These are phyloP conservation scores for Drosophila yooni DNA, from an alignment of 2,888 invertebrate genomes.

Conservation along the genomic window DNA sequence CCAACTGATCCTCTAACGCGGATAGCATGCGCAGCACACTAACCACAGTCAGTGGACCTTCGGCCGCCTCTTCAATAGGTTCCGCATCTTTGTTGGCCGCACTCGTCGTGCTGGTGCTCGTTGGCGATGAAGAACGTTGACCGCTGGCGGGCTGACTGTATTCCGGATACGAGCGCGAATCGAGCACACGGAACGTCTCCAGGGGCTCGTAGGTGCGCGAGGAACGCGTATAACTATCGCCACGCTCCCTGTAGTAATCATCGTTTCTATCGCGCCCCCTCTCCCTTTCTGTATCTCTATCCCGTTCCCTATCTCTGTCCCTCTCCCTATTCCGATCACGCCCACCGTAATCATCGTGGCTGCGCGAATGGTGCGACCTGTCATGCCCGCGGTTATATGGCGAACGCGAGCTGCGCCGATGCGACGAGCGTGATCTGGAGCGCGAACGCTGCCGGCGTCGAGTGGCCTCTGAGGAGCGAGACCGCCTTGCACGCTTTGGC, in stretches of 20 bases:
- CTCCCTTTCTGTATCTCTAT: neutral
- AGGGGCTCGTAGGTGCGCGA: constrained; percentile 52
- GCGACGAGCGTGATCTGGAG: constrained; percentile 52
- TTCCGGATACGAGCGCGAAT: constrained; percentile 82
- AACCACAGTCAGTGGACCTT: constrained; percentile 87
- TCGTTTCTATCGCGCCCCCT: constrained; percentile 13
- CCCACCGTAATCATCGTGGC: constrained; percentile 35
- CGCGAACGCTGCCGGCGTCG: constrained; percentile 41
- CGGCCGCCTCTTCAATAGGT: constrained; percentile 55
- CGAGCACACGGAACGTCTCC: constrained; percentile 79
- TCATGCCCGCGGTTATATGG: constrained; percentile 49
- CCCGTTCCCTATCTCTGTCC: constrained; percentile 17
- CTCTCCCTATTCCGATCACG: constrained; percentile 6
- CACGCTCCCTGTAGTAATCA: constrained; percentile 35
- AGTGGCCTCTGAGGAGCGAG: constrained; percentile 48
- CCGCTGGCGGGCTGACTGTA: constrained; percentile 71
- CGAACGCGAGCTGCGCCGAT: constrained; percentile 56
- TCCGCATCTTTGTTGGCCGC: constrained; percentile 59
- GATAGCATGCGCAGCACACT: constrained; percentile 90
- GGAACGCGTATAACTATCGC: constrained; percentile 46
- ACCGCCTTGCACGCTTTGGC: constrained; percentile 45
- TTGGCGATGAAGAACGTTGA: constrained; percentile 44
- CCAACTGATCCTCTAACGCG: constrained; percentile 92
- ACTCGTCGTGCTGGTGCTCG: constrained; percentile 5
- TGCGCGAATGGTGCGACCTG: constrained; percentile 41